A percentile compares a stretch with the other conserved stretches of the same genome.
Evolutionary conservation across 2,113 vertebrate genomes (phyloP).

Genomic region (Raphicerus campestris): DNA sequence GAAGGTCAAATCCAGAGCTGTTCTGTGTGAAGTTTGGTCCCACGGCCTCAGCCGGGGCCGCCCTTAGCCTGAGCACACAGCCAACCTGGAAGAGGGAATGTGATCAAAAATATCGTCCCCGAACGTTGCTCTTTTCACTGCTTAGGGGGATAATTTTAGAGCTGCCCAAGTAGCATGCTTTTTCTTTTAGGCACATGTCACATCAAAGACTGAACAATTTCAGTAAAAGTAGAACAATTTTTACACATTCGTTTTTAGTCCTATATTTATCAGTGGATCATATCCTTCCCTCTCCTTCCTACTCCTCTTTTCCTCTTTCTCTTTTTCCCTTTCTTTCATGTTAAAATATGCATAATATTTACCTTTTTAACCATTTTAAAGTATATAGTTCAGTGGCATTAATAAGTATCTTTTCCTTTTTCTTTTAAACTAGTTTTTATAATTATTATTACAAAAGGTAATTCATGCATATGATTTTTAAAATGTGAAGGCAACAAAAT

Average conservation of each 20-base stretch:
- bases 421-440: background rate
- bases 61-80: background rate
- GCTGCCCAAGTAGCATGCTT: background rate
- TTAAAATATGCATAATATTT: background rate
- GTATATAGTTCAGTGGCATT: background rate
- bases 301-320: background rate
- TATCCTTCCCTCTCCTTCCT: background rate
- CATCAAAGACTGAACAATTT: background rate
- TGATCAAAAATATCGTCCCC: background rate
- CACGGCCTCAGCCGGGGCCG: fast-evolving
- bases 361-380: background rate
- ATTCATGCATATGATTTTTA: background rate
- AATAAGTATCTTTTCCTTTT: background rate
- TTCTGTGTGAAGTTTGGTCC: background rate
- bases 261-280: background rate
- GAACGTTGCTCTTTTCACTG: background rate
- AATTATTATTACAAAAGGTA: background rate
- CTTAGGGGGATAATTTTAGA: background rate
- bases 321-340: background rate
- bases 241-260: background rate
- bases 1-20: background rate
- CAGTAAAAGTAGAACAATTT: background rate
- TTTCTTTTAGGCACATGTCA: background rate
- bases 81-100: background rate
- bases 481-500: background rate